Evolutionary conservation across 2,888 invertebrate species (phyloP), one percentile per base, ranked within the genome.

Genomic region (Harpalus rubripes): DNA sequence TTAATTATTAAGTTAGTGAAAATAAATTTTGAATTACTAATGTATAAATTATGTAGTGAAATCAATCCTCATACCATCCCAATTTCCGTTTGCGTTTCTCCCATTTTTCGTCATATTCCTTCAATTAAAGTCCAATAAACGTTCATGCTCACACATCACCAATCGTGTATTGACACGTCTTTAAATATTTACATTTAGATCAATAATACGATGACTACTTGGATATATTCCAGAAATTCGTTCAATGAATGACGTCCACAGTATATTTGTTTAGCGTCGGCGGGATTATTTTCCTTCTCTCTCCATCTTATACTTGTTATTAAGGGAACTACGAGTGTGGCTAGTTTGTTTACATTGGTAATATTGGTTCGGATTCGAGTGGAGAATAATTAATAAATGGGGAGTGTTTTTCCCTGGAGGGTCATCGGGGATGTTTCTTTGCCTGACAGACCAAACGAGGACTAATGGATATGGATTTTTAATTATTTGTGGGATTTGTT

Each of bases 111-210:
- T 32, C 16, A 41, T 74, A 44, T 74, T 80, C 22, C 68, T 7
- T 65, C 68, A 81, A 81, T 81, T 81, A 68, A 68, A 81, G 52
- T 26, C 52, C 41, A 52, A 81, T 81, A 52, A 81, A 81, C 59
- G 59, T 58, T 78, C 58, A 18, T 61, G 61, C 80, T 59, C 39
- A 80, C 80, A 80, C 15, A 80, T 80, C 39, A 79, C 26, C 58
- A 7, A 16, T 44, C 78, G 26, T 81, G 65, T 85, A 85, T 85
- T 85, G 85, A 85, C 85, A 85, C 68, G 68, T 85, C 68, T 85
- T 85, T 80, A 85, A 85, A 85, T 85, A 85, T 85, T 85, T 85
- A 85, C 85, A 44, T 56, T 72, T 78, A 26, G 58, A 85, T 85
- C 85, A 85, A 85, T 85, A 84, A 41, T 84, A 76, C 74, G 83